A percentile compares a stretch with the other conserved stretches of the same genome.
These are phyloP conservation scores for Macrotus californicus DNA, from an alignment of 2,113 vertebrate genomes.

Conservation along the genomic window DNA sequence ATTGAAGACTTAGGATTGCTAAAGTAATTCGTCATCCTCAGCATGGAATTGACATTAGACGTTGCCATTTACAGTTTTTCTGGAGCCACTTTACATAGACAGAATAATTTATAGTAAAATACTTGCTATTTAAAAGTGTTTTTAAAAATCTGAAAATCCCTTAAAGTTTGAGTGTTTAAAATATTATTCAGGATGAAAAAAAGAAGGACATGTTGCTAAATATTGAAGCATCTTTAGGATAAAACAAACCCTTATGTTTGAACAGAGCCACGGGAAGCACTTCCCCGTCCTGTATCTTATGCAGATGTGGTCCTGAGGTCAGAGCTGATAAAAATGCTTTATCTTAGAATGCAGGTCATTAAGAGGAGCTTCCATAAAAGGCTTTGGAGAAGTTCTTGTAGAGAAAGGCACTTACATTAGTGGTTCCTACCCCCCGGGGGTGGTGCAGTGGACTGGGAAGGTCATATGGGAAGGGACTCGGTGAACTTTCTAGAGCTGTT, in stretches of 20 bases:
- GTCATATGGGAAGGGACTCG: not conserved
- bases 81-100: not conserved
- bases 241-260: not conserved
- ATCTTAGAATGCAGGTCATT: not conserved
- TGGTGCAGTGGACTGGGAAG: not conserved
- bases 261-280: not conserved
- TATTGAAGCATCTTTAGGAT: not conserved
- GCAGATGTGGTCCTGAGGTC: not conserved
- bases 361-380: not conserved
- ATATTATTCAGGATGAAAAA: not conserved
- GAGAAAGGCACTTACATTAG: not conserved
- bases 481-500: not conserved
- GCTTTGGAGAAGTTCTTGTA: not conserved
- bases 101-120: constrained; percentile 29
- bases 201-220: not conserved
- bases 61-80: not conserved
- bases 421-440: not conserved
- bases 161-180: constrained; percentile 19
- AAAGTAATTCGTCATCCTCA: not conserved
- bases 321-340: not conserved
- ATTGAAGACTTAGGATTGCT: not conserved
- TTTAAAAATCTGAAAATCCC: not conserved
- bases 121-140: not conserved
- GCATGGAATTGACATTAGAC: not conserved
- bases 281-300: not conserved